These are phyloP conservation scores for Thalassarche chlororhynchos DNA, from an alignment of 2,113 vertebrate species.

Conservation along the genomic window DNA sequence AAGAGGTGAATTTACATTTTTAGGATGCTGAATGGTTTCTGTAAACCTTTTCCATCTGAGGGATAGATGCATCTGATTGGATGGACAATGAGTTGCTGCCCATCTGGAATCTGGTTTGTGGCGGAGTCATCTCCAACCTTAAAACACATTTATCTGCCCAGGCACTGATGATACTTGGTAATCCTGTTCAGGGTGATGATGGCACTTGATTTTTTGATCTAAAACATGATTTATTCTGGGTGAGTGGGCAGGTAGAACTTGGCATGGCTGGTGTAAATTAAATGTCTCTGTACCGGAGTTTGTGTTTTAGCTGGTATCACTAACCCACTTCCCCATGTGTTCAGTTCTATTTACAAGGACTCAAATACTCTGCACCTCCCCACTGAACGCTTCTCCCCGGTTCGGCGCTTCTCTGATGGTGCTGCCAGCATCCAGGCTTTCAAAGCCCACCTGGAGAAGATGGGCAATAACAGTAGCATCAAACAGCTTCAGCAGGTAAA, in stretches of 20 bases:
- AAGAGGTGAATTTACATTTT: neutral
- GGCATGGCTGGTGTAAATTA: neutral
- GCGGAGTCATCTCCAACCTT: neutral
- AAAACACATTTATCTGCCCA: neutral
- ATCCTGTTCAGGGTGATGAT: neutral
- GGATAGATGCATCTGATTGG: neutral
- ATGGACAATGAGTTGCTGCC: neutral
- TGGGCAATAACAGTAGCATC: constrained; percentile 90
- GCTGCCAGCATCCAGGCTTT: constrained; percentile 97
- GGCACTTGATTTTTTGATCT: neutral
- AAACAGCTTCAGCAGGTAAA: constrained; percentile 95
- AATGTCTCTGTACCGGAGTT: neutral
- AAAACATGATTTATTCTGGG: neutral
- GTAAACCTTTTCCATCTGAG: neutral
- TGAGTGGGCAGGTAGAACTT: neutral
- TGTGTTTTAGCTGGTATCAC: neutral
- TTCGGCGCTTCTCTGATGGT: constrained; percentile 96
- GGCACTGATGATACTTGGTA: neutral
- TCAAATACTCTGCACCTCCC: constrained; percentile 97
- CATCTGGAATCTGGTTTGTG: neutral
- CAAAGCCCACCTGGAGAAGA: constrained; percentile 96
- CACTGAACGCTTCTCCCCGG: constrained; percentile 97
- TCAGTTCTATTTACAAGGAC: constrained; percentile 97
- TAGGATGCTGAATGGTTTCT: neutral
- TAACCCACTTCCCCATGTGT: constrained; percentile 51